phyloP scores from a whole-genome alignment of 2,888 invertebrate species.

The Epiblema foenella region DNA sequence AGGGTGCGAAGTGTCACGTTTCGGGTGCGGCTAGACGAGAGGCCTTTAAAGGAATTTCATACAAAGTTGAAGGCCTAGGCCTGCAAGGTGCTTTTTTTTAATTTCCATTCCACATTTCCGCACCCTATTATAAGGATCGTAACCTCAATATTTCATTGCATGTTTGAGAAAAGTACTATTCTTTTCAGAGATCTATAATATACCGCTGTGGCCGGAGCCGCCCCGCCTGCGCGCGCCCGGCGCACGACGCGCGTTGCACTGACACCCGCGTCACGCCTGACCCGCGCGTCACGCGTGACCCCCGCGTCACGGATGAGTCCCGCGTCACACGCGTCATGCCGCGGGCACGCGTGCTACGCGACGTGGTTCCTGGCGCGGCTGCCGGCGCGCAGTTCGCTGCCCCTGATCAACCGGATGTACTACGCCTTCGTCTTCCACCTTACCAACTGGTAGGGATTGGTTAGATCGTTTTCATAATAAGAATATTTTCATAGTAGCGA shows the following conservation, averaged over 20 bases:
- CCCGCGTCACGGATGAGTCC: not conserved
- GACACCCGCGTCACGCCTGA: not conserved
- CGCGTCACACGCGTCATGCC: not conserved
- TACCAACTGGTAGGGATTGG: conserved; percentile 10
- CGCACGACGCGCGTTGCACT: not conserved
- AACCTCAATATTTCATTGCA: too few species aligned
- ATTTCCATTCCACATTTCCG: too few species aligned
- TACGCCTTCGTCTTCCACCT: conserved; percentile 26
- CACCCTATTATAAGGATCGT: too few species aligned
- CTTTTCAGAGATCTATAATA: conserved; percentile 57
- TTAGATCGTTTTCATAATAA: too few species aligned
- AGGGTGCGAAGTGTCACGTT: too few species aligned
- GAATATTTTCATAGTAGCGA: too few species aligned
- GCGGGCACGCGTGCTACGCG: not conserved
- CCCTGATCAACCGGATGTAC: conserved; percentile 20
- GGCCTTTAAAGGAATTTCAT: too few species aligned
- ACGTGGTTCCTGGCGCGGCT: conserved; percentile 19
- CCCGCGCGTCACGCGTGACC: not conserved
- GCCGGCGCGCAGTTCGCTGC: conserved; percentile 14
- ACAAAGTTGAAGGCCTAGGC: too few species aligned
- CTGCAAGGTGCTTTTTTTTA: too few species aligned
- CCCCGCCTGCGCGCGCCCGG: not conserved
- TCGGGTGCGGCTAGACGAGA: too few species aligned
- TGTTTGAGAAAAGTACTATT: too few species aligned
- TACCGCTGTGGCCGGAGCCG: conserved; percentile 2